These are phyloP conservation scores for Sthenelais limicola DNA, from an alignment of 2,888 invertebrate genomes.

Conservation along the genomic window DNA sequence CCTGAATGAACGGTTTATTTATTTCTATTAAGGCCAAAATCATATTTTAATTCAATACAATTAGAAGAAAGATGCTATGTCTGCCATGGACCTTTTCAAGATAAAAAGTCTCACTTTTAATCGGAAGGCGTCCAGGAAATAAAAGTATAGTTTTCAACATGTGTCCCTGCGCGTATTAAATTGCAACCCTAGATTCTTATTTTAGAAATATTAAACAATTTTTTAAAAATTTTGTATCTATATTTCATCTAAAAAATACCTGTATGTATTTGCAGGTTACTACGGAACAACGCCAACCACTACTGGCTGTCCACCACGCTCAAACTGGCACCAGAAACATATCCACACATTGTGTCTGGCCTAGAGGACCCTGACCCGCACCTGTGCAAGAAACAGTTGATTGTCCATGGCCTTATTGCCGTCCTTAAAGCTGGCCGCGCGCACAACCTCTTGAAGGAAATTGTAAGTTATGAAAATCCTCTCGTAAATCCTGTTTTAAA, in stretches of 20 bases:
- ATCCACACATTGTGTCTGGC: neutral
- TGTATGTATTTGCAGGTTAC: slow-evolving; percentile 59
- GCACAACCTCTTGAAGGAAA: slow-evolving; percentile 26
- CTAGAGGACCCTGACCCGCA: neutral
- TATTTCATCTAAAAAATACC: slow-evolving; percentile 2
- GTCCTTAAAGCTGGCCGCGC: slow-evolving; percentile 30
- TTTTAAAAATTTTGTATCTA: neutral
- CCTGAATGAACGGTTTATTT: too few species aligned
- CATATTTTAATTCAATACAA: too few species aligned
- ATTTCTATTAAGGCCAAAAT: too few species aligned
- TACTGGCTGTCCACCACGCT: slow-evolving; percentile 65
- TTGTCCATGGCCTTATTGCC: slow-evolving; percentile 33
- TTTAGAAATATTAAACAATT: neutral
- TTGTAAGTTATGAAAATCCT: slow-evolving; percentile 1
- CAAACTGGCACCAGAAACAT: slow-evolving; percentile 55
- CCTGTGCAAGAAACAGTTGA: neutral
- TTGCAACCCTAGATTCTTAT: too few species aligned
- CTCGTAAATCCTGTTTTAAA: too few species aligned
- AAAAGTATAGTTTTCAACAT: too few species aligned
- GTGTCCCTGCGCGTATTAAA: too few species aligned
- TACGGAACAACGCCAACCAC: slow-evolving; percentile 62
- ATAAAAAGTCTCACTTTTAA: too few species aligned
- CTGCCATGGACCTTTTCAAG: too few species aligned
- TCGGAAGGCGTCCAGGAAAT: too few species aligned
- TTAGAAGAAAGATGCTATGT: too few species aligned